Conservation (phyloP, 2,888 invertebrate species). For the Chironomus tentans region DNA sequence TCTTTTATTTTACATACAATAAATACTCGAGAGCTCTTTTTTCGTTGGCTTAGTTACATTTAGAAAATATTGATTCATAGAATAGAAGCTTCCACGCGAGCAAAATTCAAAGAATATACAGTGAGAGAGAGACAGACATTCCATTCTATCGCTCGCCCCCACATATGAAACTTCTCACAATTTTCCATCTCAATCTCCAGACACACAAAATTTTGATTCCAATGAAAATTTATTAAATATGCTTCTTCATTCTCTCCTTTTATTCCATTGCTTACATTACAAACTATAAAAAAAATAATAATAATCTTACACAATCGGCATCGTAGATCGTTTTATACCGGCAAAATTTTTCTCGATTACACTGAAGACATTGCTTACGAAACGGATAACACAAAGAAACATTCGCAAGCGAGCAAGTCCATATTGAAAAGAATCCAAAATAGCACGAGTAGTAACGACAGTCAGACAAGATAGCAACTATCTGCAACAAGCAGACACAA, state of each 20-base stretch:
- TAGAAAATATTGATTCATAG: background rate
- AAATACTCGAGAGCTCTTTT: too few relatives aligned
- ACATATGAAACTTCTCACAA: background rate
- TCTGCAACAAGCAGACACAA: background rate
- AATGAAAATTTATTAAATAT: background rate
- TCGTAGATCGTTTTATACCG: conserved; percentile 20
- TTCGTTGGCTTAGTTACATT: too few relatives aligned
- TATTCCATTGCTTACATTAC: background rate
- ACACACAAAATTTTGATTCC: background rate
- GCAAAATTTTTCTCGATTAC: conserved; percentile 6
- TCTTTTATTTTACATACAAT: background rate
- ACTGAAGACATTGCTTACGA: background rate
- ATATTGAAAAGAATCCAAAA: background rate
- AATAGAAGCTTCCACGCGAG: conserved; percentile 15
- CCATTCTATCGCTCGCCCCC: conserved; percentile 24
- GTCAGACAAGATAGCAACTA: background rate
- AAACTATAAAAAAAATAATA: background rate
- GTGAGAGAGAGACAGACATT: background rate
- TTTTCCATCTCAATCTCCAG: background rate
- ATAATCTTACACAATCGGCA: background rate
- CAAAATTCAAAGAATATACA: background rate
- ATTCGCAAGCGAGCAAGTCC: background rate
- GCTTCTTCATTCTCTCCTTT: too few relatives aligned
- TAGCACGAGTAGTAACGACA: background rate
- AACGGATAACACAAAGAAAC: background rate